phyloP scores from a whole-genome alignment of 2,888 invertebrate species.

The Lottia gigantea region DNA sequence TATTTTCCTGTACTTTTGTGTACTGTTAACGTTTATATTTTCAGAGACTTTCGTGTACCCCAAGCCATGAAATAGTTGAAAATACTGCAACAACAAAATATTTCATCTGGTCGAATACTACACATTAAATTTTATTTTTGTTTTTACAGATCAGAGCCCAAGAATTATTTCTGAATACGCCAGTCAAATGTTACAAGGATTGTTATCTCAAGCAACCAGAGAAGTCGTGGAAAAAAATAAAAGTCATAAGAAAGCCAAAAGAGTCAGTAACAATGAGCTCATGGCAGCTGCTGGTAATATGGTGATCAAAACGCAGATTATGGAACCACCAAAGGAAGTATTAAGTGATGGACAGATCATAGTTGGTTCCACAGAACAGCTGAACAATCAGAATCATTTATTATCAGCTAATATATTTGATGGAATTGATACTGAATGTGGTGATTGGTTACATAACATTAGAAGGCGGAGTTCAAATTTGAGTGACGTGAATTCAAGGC shows the following conservation, averaged over 20 bases:
- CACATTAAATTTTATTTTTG: no score
- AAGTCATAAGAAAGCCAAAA: constrained; percentile 9
- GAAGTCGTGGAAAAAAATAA: constrained; percentile 3
- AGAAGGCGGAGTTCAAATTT: constrained; percentile 61
- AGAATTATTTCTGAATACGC: neutral
- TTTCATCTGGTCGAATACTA: no score
- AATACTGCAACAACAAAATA: no score
- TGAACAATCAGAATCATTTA: neutral
- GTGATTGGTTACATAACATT: constrained; percentile 53
- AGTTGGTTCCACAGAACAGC: neutral
- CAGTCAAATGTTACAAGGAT: constrained; percentile 1
- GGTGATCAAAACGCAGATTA: neutral
- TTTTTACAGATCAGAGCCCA: constrained; percentile 7
- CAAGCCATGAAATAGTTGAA: no score
- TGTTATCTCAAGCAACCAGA: constrained; percentile 5
- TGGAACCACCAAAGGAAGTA: neutral
- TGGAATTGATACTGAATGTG: constrained; percentile 49
- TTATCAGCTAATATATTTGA: constrained; percentile 22
- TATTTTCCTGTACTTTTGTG: no score
- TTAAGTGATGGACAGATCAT: neutral
- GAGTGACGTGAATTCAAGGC: constrained; percentile 58
- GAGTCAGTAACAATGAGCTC: neutral
- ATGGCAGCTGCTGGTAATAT: neutral
- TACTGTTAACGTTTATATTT: no score
- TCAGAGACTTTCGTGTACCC: no score